Conservation (phyloP, 2,888 invertebrate genomes). For the Polydrusus tereticollis region DNA sequence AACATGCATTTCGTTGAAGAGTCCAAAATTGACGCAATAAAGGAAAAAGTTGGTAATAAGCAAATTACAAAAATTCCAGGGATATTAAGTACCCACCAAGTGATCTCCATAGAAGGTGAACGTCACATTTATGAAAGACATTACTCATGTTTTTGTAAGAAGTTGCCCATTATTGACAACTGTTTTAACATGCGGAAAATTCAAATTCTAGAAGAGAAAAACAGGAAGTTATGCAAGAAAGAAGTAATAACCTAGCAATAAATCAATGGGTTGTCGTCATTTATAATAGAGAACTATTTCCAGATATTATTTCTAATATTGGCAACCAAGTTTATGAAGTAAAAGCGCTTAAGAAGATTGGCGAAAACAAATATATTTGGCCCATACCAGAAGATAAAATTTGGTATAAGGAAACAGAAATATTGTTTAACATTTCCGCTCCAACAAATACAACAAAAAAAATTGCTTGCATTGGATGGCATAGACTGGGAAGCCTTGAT, state of each 20-base stretch:
- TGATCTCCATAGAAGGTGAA: too few species aligned
- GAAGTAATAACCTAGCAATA: not conserved
- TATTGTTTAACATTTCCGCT: too few species aligned
- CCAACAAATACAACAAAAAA: too few species aligned
- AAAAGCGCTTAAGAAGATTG: not conserved
- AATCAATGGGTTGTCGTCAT: too few species aligned
- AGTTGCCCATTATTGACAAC: too few species aligned
- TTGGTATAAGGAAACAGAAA: not conserved
- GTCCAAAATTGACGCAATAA: not conserved
- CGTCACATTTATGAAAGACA: too few species aligned
- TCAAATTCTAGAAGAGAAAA: not conserved
- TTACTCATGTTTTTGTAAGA: too few species aligned
- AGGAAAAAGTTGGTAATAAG: not conserved
- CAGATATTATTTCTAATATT: too few species aligned
- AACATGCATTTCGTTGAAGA: not conserved
- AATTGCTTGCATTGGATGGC: not conserved
- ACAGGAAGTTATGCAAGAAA: not conserved
- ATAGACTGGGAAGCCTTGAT: too few species aligned
- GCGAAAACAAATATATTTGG: not conserved
- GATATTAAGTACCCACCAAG: too few species aligned
- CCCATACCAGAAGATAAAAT: not conserved
- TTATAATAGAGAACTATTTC: not conserved
- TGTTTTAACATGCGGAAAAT: not conserved
- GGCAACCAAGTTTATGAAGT: not conserved
- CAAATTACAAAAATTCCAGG: not conserved